phyloP scores from a whole-genome alignment of 2,797 vertebrate species.

The Antennarius maculatus region DNA sequence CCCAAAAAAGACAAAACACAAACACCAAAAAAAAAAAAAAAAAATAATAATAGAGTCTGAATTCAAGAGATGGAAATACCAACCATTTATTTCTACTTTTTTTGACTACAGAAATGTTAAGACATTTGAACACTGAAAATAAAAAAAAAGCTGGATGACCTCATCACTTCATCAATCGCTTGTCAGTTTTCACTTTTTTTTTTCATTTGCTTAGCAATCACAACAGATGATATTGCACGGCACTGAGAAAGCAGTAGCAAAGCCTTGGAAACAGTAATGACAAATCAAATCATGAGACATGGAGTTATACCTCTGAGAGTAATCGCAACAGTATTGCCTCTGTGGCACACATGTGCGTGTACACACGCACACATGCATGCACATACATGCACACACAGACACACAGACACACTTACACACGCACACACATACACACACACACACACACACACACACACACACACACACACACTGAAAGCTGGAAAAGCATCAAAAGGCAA shows the following conservation, averaged over 20 bases:
- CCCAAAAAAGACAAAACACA: conserved; percentile 14
- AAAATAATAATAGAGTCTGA: conserved; percentile 74
- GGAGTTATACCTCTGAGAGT: conserved; percentile 87
- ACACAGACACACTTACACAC: conserved; percentile 24
- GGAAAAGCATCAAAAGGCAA: conserved; percentile 83
- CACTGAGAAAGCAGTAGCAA: conserved; percentile 92
- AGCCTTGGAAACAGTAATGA: conserved; percentile 81
- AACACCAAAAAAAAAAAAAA: conserved; percentile 3
- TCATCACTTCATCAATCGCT: conserved; percentile 96
- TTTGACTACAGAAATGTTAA: conserved; percentile 98
- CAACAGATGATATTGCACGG: conserved; percentile 99
- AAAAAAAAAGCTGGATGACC: conserved; percentile 93
- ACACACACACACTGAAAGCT: conserved; percentile 75
- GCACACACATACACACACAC: conserved; percentile 22
- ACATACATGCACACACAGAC: conserved; percentile 22
- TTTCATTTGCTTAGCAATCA: conserved; percentile 95
- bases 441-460: conserved; percentile 24
- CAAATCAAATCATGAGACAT: conserved; percentile 85
- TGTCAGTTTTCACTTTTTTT: conserved; percentile 80
- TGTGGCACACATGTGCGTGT: conserved; percentile 45
- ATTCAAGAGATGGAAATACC: conserved; percentile 96
- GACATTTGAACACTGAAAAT: conserved; percentile 97
- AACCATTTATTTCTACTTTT: conserved; percentile 99
- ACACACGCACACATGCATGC: conserved; percentile 49
- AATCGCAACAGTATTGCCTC: conserved; percentile 84